A percentile compares a stretch with the other conserved stretches of the same genome.
Evolutionary conservation across 2,113 vertebrate species (phyloP).

Genomic region (Rhipidura dahli): DNA sequence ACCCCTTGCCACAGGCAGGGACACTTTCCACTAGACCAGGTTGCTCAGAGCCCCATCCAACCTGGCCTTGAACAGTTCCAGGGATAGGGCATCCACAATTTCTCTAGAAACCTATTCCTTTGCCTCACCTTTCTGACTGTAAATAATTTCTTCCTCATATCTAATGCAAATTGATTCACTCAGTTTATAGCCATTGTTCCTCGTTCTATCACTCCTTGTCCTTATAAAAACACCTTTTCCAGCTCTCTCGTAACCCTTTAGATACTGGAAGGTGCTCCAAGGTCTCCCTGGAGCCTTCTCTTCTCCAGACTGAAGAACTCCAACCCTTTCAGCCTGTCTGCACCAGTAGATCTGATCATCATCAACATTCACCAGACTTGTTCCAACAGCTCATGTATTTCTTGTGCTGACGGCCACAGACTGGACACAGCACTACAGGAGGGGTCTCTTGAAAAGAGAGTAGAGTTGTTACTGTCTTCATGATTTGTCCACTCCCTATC

Average conservation of each 20-base stretch:
- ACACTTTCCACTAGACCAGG: not conserved
- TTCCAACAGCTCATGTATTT: not conserved
- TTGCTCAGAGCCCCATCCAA: not conserved
- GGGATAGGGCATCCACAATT: not conserved
- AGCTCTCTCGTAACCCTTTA: not conserved
- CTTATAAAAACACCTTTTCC: not conserved
- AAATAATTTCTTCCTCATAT: not conserved
- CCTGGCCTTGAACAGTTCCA: not conserved
- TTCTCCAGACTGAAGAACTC: not conserved
- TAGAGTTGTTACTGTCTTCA: not conserved
- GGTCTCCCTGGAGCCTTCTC: not conserved
- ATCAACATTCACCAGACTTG: not conserved
- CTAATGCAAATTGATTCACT: not conserved
- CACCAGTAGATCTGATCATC: not conserved
- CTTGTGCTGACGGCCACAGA: accelerated
- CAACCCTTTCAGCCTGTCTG: not conserved
- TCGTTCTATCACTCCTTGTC: not conserved
- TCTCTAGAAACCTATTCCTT: not conserved
- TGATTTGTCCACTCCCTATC: not conserved
- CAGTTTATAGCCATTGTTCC: not conserved
- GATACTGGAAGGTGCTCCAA: not conserved
- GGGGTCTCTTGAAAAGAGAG: not conserved
- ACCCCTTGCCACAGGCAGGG: not conserved
- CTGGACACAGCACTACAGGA: not conserved
- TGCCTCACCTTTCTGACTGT: not conserved